Percentiles rank a stretch among this genome's conserved stretches.
These are phyloP conservation scores for Papilio protenor DNA, from an alignment of 2,888 invertebrate species.

Conservation along the genomic window DNA sequence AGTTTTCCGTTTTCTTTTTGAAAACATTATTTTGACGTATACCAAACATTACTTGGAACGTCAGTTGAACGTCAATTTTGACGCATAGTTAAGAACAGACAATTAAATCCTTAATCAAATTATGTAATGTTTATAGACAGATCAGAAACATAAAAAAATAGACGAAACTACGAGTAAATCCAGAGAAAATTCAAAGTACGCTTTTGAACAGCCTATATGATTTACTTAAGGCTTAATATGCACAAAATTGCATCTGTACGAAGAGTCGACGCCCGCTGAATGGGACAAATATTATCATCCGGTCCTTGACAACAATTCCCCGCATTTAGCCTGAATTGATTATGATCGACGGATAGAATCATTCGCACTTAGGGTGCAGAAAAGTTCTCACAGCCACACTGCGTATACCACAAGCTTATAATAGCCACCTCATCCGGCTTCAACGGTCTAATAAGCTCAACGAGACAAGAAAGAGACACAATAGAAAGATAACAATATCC, in stretches of 20 bases:
- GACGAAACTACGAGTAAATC: neutral
- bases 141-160: neutral
- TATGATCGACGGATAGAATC: conserved; percentile 1
- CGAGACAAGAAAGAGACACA: neutral
- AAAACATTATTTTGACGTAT: conserved; percentile 21
- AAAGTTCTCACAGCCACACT: conserved; percentile 1
- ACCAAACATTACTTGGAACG: neutral
- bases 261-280: conserved; percentile 1
- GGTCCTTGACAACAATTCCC: neutral
- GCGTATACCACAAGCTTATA: neutral
- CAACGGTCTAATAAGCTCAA: neutral
- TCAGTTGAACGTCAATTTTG: neutral
- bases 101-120: neutral
- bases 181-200: too few species aligned
- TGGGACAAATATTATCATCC: conserved; percentile 7
- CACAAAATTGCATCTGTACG: neutral
- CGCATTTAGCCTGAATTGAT: neutral
- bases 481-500: neutral
- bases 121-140: neutral
- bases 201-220: neutral
- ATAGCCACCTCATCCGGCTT: neutral
- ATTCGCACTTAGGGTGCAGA: conserved; percentile 3
- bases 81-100: neutral
- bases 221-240: neutral
- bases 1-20: neutral